Evolutionary conservation across 1,140 invertebrate genomes (phyloP).

Genomic region (Rhyzopertha dominica): DNA sequence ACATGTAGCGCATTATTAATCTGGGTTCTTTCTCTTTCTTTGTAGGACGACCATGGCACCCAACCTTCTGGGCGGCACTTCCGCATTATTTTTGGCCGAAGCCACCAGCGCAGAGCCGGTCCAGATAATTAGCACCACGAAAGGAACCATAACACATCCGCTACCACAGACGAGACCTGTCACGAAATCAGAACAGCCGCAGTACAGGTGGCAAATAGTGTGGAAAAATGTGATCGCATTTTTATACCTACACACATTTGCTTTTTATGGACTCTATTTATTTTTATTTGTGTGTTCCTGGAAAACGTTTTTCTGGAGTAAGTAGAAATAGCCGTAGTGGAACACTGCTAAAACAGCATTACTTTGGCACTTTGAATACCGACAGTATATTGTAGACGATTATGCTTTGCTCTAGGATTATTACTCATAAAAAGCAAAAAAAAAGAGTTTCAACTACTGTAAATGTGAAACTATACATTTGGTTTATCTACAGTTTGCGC

Average conservation of each 20-base stretch:
- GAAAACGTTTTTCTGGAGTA: conserved; percentile 25
- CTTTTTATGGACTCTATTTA: conserved; percentile 26
- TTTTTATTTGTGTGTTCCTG: conserved; percentile 9
- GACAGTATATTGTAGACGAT: too few species aligned
- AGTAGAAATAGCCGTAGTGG: too few species aligned
- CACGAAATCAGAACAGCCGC: conserved; percentile 19
- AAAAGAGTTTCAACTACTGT: too few species aligned
- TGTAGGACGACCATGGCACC: conserved; percentile 33
- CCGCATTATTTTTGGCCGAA: conserved; percentile 35
- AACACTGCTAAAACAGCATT: too few species aligned
- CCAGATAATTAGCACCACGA: conserved; percentile 21
- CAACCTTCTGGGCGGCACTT: conserved; percentile 37
- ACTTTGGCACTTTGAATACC: too few species aligned
- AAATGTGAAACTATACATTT: too few species aligned
- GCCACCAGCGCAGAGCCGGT: conserved; percentile 34
- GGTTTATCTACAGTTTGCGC: too few species aligned
- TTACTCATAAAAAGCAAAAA: too few species aligned
- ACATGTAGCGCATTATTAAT: conserved; percentile 2
- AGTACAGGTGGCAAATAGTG: conserved; percentile 37
- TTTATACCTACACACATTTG: conserved; percentile 22
- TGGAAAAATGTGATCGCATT: conserved; percentile 33
- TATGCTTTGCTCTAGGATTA: too few species aligned
- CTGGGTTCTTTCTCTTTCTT: conserved; percentile 18
- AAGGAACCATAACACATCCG: conserved; percentile 16
- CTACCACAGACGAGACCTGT: conserved; percentile 16